Conservation (phyloP, 2,797 vertebrate genomes). For the Xiphophorus birchmanni region DNA sequence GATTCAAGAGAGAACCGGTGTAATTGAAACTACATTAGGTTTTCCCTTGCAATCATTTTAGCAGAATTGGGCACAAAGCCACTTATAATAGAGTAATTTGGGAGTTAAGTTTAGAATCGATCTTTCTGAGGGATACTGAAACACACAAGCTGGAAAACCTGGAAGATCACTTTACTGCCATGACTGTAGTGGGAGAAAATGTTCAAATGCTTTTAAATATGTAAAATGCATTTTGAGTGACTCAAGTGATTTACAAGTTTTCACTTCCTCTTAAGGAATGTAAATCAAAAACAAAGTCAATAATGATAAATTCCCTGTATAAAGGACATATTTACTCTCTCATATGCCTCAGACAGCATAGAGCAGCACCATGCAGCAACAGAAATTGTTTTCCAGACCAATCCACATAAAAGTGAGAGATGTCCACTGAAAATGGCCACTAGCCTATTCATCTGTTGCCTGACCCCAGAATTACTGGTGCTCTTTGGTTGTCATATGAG, state of each 20-base stretch:
- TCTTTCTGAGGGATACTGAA: not conserved
- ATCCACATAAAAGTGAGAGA: not conserved
- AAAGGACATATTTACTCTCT: not conserved
- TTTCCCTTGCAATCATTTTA: not conserved
- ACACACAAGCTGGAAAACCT: not conserved
- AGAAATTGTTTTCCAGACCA: conserved; percentile 2
- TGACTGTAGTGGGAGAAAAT: not conserved
- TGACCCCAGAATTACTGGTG: not conserved
- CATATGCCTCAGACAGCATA: not conserved
- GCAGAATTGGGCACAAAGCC: not conserved
- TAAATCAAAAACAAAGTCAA: not conserved
- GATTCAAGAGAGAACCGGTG: not conserved
- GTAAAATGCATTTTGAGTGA: conserved; percentile 1
- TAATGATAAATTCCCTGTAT: not conserved
- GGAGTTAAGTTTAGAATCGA: not conserved
- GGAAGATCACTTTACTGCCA: not conserved
- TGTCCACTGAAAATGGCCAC: not conserved
- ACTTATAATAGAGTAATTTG: not conserved
- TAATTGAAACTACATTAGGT: not conserved
- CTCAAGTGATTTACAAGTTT: not conserved
- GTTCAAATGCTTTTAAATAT: not conserved
- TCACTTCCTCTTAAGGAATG: not conserved
- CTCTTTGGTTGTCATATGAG: not conserved
- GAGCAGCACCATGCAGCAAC: not conserved
- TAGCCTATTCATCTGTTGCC: not conserved